Percentiles rank a stretch among this genome's conserved stretches.
These are phyloP conservation scores for Meloe dianella DNA, from an alignment of 2,888 invertebrate genomes.

Conservation along the genomic window DNA sequence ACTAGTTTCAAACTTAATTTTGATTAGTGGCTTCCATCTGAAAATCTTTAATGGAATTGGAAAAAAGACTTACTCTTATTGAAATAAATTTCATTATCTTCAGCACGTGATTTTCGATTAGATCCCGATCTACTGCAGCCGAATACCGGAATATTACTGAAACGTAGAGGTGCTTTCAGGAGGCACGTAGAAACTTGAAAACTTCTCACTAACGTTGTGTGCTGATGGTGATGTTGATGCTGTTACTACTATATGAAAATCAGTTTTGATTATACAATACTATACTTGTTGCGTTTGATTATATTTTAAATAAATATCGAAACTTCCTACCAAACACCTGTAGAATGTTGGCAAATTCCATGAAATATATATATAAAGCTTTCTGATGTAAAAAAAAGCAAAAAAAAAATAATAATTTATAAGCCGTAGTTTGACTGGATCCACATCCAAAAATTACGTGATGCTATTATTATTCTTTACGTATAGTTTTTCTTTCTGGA, in stretches of 20 bases:
- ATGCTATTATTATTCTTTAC: too few species aligned
- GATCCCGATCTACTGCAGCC: conserved; percentile 32
- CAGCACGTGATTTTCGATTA: background rate
- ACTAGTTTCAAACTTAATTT: too few species aligned
- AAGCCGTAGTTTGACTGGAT: too few species aligned
- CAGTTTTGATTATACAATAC: conserved; percentile 21
- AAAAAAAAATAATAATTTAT: too few species aligned
- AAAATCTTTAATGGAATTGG: too few species aligned
- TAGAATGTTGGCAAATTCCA: conserved; percentile 20
- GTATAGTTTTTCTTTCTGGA: too few species aligned
- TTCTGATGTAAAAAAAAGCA: background rate
- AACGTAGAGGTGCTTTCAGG: conserved; percentile 25
- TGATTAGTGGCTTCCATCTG: too few species aligned
- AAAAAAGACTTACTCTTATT: background rate
- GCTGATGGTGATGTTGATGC: conserved; percentile 25
- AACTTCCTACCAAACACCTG: conserved; percentile 30
- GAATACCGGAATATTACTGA: conserved; percentile 38
- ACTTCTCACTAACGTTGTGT: conserved; percentile 32
- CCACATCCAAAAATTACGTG: too few species aligned
- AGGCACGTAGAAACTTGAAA: conserved; percentile 35
- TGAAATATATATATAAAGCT: background rate
- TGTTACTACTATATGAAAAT: conserved; percentile 14
- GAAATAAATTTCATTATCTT: background rate
- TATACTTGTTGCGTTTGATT: conserved; percentile 26
- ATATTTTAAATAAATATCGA: conserved; percentile 13